Percentiles rank a stretch among this genome's conserved stretches.
Evolutionary conservation across 2,113 vertebrate species (phyloP).

Genomic region (rabbit (Oryctolagus cuniculus)): DNA sequence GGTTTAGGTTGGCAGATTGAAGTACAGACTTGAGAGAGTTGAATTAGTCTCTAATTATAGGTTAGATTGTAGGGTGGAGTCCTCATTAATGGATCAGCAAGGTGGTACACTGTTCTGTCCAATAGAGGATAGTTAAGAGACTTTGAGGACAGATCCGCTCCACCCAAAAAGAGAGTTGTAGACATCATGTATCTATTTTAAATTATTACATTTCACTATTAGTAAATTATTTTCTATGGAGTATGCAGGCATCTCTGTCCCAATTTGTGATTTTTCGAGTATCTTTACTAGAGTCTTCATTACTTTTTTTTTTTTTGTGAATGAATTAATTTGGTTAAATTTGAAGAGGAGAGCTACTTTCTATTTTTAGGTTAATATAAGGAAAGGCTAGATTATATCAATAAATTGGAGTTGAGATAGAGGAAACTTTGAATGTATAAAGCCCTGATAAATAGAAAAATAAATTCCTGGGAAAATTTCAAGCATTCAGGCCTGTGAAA

Average conservation of each 20-base stretch:
- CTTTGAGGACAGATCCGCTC: not conserved
- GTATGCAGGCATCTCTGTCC: not conserved
- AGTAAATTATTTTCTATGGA: not conserved
- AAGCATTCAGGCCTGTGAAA: not conserved
- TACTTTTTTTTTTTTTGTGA: not conserved
- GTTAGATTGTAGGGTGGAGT: conserved; percentile 76
- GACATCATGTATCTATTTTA: not conserved
- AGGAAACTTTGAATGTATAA: not conserved
- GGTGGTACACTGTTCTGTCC: accelerated
- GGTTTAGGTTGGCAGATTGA: not conserved
- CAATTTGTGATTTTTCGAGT: not conserved
- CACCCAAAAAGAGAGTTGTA: not conserved
- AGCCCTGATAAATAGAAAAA: not conserved
- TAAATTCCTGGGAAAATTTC: conserved; percentile 69
- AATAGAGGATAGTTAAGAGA: not conserved
- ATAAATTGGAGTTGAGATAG: not conserved
- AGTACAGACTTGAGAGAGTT: too few species aligned
- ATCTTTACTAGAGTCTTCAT: not conserved
- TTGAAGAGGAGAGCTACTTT: not conserved
- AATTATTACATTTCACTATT: not conserved
- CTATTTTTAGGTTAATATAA: not conserved
- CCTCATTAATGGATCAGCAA: not conserved
- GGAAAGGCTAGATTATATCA: not conserved
- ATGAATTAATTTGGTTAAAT: not conserved
- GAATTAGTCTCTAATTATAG: not conserved